Evolutionary conservation across 35 echinoderm and acorn worm species (phyloP).

Genomic region (Apostichopus californicus): DNA sequence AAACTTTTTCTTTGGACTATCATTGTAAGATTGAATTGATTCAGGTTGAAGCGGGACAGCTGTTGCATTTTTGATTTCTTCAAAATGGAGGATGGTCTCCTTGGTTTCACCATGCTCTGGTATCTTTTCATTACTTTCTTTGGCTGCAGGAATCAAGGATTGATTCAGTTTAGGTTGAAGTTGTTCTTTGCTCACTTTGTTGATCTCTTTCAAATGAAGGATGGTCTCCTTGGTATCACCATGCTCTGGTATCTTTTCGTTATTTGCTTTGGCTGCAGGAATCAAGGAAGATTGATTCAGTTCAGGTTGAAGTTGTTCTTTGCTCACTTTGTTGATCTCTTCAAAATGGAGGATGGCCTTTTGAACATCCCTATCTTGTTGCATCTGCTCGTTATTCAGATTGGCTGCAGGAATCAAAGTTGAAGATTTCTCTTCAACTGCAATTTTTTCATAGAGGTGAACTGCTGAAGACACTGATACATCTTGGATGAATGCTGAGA

Average conservation of each 20-base stretch:
- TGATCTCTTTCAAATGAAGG: not conserved
- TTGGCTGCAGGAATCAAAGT: no score
- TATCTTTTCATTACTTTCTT: no score
- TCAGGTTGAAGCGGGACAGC: not conserved
- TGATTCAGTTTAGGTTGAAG: no score
- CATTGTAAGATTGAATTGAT: not conserved
- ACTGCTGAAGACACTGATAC: conserved; percentile 18
- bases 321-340: no score
- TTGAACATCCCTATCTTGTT: not conserved
- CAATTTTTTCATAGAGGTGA: conserved; percentile 16
- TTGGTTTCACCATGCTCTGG: not conserved
- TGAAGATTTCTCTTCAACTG: not conserved
- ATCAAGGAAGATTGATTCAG: not conserved
- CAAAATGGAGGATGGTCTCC: not conserved
- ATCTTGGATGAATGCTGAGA: not conserved
- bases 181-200: no score
- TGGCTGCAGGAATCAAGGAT: not conserved
- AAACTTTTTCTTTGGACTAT: not conserved
- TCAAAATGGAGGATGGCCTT: no score
- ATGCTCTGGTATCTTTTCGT: no score
- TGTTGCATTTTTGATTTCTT: not conserved
- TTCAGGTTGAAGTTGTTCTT: no score
- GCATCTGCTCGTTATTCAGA: not conserved
- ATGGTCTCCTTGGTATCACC: not conserved
- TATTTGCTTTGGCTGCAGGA: no score